Evolutionary conservation across 1,140 invertebrate species (phyloP), one percentile per base, ranked within the genome.

Genomic region (Anagrus nilaparvatae): DNA sequence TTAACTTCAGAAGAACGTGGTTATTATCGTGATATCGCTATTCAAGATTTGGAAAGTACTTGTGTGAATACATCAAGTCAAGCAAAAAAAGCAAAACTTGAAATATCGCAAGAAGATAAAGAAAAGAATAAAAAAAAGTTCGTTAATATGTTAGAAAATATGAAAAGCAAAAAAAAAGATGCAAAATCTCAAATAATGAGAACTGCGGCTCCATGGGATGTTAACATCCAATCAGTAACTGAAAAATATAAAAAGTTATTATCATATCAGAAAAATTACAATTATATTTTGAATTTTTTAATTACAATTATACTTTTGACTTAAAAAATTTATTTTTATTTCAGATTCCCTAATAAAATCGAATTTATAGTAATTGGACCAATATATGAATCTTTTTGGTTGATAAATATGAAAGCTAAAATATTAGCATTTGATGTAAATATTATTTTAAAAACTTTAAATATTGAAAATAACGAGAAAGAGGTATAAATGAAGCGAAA

Each of bases 1-100:
- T 47, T 71, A 27, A 51, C 59, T 2, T 48, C 60, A 3, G 60
- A 69, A 33, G 63, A 71, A 44, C 67, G 63, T 40, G 59, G 61
- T 27, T 59, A 58, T 51, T 73, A 69, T 44, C 54, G 63, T 44
- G 59, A 65, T 42, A 32, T 63, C 10, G 61, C 58, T 10, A 37
- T 43, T 5, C 16, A 53, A 10, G 25, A 48, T 35, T 42, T 16
- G n/a, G 3, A 35, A 48, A n/a, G 23, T 5, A 16, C 0, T 27
- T 9, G 9, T 30, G 24, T 28, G 25, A 14, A 29, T 44, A 40
- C 3, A 1, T 18, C 34, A 39, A 2, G 1, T 19, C 34, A 37
- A 12, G 44, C 43, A 42, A 24, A 41, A 25, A 48, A 56, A 47
- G n/a, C 28, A 32, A 19, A 51, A 24, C 12, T 9, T 28, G 5